Conservation (phyloP, 2,113 vertebrate species). For the Sakesphorus luctuosus region DNA sequence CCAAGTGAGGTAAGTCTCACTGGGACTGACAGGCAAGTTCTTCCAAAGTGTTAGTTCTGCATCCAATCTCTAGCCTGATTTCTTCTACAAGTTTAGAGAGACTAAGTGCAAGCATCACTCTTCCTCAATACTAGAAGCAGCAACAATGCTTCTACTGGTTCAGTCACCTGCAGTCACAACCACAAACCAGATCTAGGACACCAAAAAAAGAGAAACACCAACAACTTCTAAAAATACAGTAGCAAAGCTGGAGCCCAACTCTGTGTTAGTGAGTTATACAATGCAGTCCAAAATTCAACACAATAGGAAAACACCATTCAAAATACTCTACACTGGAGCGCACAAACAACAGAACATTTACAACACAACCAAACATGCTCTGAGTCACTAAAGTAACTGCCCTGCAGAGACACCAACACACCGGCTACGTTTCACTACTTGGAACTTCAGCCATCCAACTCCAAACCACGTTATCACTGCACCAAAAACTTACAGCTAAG, state of each 20-base stretch:
- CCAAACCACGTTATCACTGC: not conserved
- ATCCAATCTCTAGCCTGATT: not conserved
- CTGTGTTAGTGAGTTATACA: constrained; percentile 58
- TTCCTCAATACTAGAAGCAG: not conserved
- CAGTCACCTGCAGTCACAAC: not conserved
- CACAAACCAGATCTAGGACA: not conserved
- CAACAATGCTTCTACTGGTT: not conserved
- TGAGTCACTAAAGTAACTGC: not conserved
- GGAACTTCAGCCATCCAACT: constrained; percentile 4
- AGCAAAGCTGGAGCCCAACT: constrained; percentile 28
- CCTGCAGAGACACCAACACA: not conserved
- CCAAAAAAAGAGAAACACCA: not conserved
- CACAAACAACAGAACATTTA: not conserved
- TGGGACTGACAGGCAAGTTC: not conserved
- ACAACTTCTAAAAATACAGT: not conserved
- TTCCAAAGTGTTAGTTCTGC: not conserved
- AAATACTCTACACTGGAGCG: not conserved
- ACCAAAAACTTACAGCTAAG: not conserved
- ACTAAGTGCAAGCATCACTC: not conserved
- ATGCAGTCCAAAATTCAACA: not conserved
- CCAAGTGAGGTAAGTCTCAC: not conserved
- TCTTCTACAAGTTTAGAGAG: not conserved
- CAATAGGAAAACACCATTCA: not conserved
- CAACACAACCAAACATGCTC: not conserved
- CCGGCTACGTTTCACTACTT: not conserved